phyloP scores from a whole-genome alignment of 23 tunicate species.

The Ciona savignyi region DNA sequence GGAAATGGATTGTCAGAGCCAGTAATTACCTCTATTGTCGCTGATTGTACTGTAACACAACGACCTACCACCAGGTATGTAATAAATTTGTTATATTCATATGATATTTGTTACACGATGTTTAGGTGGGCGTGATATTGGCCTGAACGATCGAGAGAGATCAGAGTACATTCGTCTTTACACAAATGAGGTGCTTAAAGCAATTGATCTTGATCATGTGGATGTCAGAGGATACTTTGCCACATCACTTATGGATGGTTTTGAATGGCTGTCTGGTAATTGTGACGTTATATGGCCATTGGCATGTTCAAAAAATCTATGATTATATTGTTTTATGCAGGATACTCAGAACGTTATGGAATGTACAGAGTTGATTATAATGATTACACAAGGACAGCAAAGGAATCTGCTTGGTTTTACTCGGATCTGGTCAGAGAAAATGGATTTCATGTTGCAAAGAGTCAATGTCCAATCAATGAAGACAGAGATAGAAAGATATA shows the following conservation, averaged over 20 bases:
- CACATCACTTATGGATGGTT: constrained; percentile 85
- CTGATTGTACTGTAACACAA: constrained; percentile 34
- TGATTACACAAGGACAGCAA: constrained; percentile 60
- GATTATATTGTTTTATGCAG: too few relatives aligned
- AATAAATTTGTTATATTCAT: too few relatives aligned
- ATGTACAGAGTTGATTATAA: constrained; percentile 67
- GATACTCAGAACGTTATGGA: constrained; percentile 73
- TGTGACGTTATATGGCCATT: too few relatives aligned
- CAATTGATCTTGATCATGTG: constrained; percentile 79
- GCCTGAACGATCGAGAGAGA: constrained; percentile 74
- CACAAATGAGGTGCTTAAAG: constrained; percentile 85
- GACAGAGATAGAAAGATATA: constrained; percentile 66
- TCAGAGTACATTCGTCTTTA: constrained; percentile 40
- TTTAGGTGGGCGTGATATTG: constrained; percentile 78
- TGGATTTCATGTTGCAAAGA: constrained; percentile 42
- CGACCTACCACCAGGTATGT: constrained; percentile 21
- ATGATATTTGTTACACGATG: too few relatives aligned
- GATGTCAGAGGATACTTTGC: constrained; percentile 93
- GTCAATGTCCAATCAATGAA: constrained; percentile 56
- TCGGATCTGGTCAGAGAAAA: constrained; percentile 95
- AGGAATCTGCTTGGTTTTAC: constrained; percentile 78
- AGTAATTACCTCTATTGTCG: constrained; percentile 11
- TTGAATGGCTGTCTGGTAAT: constrained; percentile 83
- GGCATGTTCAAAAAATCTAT: too few relatives aligned
- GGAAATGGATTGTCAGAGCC: constrained; percentile 91